A percentile compares a stretch with the other conserved stretches of the same genome.
Evolutionary conservation across 2,888 invertebrate species (phyloP).

Genomic region (Pterobdella sp.): DNA sequence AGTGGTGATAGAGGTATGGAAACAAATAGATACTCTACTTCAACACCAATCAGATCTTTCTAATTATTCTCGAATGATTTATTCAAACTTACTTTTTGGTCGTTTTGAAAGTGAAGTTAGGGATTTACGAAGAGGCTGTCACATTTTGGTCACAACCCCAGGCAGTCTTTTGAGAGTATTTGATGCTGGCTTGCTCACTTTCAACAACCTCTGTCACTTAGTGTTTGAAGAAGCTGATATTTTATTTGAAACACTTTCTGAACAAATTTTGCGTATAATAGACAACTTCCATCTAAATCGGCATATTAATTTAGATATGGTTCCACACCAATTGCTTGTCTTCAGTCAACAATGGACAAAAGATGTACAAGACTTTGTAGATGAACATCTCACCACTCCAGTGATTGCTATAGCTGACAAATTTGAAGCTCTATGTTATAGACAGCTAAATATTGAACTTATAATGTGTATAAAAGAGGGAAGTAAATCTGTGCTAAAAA

Average conservation of each 20-base stretch:
- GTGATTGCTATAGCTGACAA: slow-evolving; percentile 65
- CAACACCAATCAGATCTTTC: slow-evolving; percentile 18
- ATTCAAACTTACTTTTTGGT: background rate
- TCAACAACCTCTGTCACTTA: slow-evolving; percentile 61
- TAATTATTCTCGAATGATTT: background rate
- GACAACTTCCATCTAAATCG: slow-evolving; percentile 37
- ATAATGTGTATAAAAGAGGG: background rate
- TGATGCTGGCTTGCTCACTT: slow-evolving; percentile 55
- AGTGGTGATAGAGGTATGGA: background rate
- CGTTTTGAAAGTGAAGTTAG: background rate
- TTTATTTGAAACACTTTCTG: slow-evolving; percentile 56
- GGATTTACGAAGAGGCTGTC: slow-evolving; percentile 57
- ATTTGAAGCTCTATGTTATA: slow-evolving; percentile 68
- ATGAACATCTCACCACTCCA: slow-evolving; percentile 57
- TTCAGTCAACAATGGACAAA: slow-evolving; percentile 61
- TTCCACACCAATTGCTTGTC: slow-evolving; percentile 44
- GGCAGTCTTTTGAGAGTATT: slow-evolving; percentile 56
- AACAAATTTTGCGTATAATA: slow-evolving; percentile 42
- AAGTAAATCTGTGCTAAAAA: background rate
- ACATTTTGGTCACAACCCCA: slow-evolving; percentile 66
- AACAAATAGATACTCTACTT: slow-evolving; percentile 6
- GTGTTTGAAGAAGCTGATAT: slow-evolving; percentile 64
- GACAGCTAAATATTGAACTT: slow-evolving; percentile 40
- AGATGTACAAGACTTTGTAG: slow-evolving; percentile 57
- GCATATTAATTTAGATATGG: slow-evolving; percentile 33